Conservation (phyloP, 2,113 vertebrate genomes). For the Menidia beryllina region DNA sequence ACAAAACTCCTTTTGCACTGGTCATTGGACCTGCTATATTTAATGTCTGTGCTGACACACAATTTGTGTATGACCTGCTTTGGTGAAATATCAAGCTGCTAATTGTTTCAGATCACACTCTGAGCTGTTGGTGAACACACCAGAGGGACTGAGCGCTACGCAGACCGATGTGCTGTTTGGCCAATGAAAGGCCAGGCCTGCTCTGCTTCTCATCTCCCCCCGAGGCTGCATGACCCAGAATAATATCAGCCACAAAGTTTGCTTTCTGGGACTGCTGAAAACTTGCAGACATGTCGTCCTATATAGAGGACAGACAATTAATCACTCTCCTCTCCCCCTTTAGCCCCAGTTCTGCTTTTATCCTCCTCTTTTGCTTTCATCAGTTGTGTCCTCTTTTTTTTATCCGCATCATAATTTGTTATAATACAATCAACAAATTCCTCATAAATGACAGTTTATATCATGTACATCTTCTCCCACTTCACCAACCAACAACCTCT, state of each 20-base stretch:
- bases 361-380: slow-evolving; percentile 22
- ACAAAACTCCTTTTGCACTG: neutral
- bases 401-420: neutral
- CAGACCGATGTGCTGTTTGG: slow-evolving; percentile 40
- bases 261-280: slow-evolving; percentile 74
- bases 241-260: slow-evolving; percentile 68
- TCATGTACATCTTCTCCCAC: neutral
- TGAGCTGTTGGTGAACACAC: slow-evolving; percentile 20
- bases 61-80: slow-evolving; percentile 9
- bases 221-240: slow-evolving; percentile 79
- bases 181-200: slow-evolving; percentile 67
- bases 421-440: neutral
- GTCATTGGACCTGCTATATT: neutral
- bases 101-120: slow-evolving; percentile 29
- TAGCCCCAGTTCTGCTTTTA: slow-evolving; percentile 51
- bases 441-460: neutral
- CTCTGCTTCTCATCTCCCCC: slow-evolving; percentile 63
- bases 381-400: slow-evolving; percentile 5
- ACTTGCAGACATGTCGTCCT: slow-evolving; percentile 77
- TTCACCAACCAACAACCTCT: neutral
- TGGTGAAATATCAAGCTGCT: slow-evolving; percentile 19
- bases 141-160: slow-evolving; percentile 21
- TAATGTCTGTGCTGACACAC: slow-evolving; percentile 1
- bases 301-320: slow-evolving; percentile 70
- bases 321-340: slow-evolving; percentile 63